phyloP scores from a whole-genome alignment of 2,888 invertebrate species.

The Sepiola atlantica region DNA sequence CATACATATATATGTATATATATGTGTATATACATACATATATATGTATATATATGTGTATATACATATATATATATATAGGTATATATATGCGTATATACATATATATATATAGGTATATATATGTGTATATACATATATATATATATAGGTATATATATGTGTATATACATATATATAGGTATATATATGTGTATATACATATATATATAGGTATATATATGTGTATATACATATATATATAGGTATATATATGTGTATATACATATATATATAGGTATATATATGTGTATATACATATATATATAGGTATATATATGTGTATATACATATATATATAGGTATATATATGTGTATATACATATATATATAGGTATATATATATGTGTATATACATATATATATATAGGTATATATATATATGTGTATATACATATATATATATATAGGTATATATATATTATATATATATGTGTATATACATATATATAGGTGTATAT shows the following conservation, averaged over 20 bases:
- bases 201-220: too few relatives aligned
- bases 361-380: too few relatives aligned
- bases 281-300: neutral
- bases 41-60: neutral
- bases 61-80: conserved; percentile 33
- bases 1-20: neutral
- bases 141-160: neutral
- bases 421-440: neutral
- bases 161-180: neutral
- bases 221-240: neutral
- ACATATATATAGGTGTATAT: neutral
- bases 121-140: neutral
- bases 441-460: neutral
- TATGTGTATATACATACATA: too few relatives aligned
- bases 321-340: too few relatives aligned
- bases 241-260: neutral
- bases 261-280: neutral
- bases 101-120: neutral
- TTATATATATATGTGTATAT: neutral
- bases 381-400: neutral
- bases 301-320: neutral
- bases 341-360: too few relatives aligned
- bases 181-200: neutral
- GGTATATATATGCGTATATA: neutral
- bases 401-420: neutral